Evolutionary conservation across 2,113 vertebrate species (phyloP).

Genomic region (Gadus chalcogrammus): DNA sequence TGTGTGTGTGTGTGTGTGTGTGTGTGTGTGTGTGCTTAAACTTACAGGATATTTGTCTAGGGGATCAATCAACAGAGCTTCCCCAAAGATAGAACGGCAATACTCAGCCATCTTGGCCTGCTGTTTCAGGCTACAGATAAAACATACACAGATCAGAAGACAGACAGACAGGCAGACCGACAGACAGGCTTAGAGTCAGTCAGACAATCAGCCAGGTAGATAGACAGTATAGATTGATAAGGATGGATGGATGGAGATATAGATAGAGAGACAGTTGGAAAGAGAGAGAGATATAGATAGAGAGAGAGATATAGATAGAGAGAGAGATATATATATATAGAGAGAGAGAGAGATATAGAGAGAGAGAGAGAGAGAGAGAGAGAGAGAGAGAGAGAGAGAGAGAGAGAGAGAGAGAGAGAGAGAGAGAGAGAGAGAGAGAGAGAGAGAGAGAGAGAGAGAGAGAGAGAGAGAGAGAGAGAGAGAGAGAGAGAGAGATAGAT

Average conservation of each 20-base stretch:
- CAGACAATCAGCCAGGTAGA: background rate
- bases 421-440: background rate
- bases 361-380: too few relatives aligned
- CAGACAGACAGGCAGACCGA: background rate
- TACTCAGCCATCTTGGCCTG: slow-evolving; percentile 99
- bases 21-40: background rate
- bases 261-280: background rate
- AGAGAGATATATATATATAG: too few relatives aligned
- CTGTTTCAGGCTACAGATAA: slow-evolving; percentile 83
- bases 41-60: slow-evolving; percentile 95
- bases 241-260: background rate
- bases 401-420: background rate
- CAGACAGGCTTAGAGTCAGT: background rate
- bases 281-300: background rate
- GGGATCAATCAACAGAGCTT: slow-evolving; percentile 88
- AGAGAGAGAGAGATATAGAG: too few relatives aligned
- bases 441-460: background rate
- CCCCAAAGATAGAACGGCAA: slow-evolving; percentile 94
- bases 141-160: background rate
- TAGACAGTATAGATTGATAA: background rate
- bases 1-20: slow-evolving; percentile 7
- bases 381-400: too few relatives aligned
- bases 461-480: background rate
- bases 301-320: too few relatives aligned
- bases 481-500: background rate